Evolutionary conservation across 92 coral and sea anemone genomes (phyloP), one percentile per base, ranked within the genome.

Genomic region (Palythoa caribaeorum): DNA sequence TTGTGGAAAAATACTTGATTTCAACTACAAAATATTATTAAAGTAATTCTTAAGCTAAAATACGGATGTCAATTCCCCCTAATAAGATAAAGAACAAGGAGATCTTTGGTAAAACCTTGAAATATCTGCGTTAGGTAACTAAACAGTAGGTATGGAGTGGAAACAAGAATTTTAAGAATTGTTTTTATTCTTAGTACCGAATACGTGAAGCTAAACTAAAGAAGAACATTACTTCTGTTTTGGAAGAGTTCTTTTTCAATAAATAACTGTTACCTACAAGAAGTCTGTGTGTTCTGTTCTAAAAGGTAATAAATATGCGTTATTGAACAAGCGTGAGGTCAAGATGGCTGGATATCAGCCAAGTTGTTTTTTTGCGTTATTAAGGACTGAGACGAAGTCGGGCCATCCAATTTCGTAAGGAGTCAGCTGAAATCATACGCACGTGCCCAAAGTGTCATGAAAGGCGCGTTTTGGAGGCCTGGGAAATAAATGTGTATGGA

Each of bases 241-340:
- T 65, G 39, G 85, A 80, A 66, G 57, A 35, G 60, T 80, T 80
- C 74, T 80, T 65, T 63, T 80, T 80, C 85, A 80, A 80, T 80
- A 80, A 80, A 80, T 28, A 13, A 37, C 17, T 38, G 36, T n/a
- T 37, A 65, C 50, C 73, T 28, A 77, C 39, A 28, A 35, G 59
- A 66, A 39, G 44, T 11, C 55, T 65, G 39, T 40, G 44, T 14
- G 38, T 40, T 73, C 3, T 10, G 28, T 28, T 28, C 28, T 28
- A 28, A 28, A 28, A 28, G 0, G 28, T 28, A 28, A 28, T 28
- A 28, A 28, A 28, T 28, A 28, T 28, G 28, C 28, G 28, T 28
- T 28, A 28, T 28, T 28, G 28, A 28, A 28, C 28, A 28, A 28
- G 28, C 28, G 28, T 28, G 28, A 28, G 28, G 28, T 28, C 28